Evolutionary conservation across 2,888 invertebrate genomes (phyloP).

Genomic region (Lissocephala sabroskyi): DNA sequence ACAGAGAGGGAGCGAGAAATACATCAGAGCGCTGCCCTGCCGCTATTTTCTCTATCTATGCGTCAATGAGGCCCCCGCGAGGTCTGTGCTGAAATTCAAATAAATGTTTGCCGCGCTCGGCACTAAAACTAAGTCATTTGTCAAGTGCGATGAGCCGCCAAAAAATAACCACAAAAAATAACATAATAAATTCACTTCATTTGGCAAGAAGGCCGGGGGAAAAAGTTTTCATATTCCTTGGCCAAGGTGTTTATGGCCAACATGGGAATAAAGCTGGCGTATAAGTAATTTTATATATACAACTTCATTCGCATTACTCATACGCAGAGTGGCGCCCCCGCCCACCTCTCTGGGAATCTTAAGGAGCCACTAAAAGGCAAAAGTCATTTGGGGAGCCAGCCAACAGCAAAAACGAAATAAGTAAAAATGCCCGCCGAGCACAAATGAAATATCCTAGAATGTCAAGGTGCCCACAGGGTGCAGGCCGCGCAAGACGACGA

Average conservation of each 20-base stretch:
- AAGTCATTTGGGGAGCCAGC: no score
- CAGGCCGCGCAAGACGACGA: no score
- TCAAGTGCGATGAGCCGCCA: constrained; percentile 20
- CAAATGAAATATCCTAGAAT: no score
- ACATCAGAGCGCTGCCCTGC: no score
- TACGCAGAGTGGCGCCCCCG: background rate
- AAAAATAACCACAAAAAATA: constrained; percentile 16
- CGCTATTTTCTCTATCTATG: no score
- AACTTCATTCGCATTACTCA: background rate
- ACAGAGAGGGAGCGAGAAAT: no score
- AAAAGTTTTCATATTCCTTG: constrained; percentile 3
- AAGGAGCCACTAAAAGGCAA: constrained; percentile 63
- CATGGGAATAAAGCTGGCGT: constrained; percentile 54
- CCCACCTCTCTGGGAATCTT: constrained; percentile 21
- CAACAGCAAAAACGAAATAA: constrained; percentile 53
- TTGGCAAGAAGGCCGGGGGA: constrained; percentile 8
- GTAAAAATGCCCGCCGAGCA: no score
- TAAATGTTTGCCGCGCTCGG: constrained; percentile 10
- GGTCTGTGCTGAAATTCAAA: constrained; percentile 18
- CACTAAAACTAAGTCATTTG: background rate
- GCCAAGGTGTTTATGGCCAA: constrained; percentile 59
- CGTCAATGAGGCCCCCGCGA: background rate
- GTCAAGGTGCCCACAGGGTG: no score
- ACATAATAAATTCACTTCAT: constrained; percentile 1
- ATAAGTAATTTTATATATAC: constrained; percentile 52